Evolutionary conservation across 2,113 vertebrate species (phyloP).

Genomic region (Aptenodytes forsteri): DNA sequence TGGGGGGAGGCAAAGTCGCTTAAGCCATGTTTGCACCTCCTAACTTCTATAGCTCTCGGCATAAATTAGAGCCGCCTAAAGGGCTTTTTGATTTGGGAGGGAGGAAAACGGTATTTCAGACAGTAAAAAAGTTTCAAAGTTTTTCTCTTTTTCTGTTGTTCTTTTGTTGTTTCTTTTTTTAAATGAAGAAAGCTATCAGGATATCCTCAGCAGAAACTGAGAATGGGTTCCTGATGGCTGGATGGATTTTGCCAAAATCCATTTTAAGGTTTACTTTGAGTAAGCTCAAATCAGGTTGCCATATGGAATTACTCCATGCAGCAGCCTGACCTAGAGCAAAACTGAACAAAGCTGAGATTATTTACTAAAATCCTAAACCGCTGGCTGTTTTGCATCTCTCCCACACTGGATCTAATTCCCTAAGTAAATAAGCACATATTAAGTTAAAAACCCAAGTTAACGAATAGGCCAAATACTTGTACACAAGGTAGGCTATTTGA

Average conservation of each 20-base stretch:
- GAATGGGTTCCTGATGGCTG: slow-evolving; percentile 73
- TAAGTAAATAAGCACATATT: slow-evolving; percentile 60
- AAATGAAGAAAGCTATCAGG: slow-evolving; percentile 62
- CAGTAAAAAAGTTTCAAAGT: neutral
- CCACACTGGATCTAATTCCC: slow-evolving; percentile 65
- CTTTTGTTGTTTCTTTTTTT: neutral
- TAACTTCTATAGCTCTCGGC: neutral
- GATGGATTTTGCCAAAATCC: slow-evolving; percentile 67
- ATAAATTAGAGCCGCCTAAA: neutral
- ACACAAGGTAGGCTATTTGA: neutral
- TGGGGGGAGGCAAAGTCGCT: rapidly evolving
- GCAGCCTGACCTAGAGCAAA: slow-evolving; percentile 69
- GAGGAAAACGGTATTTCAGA: neutral
- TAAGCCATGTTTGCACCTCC: neutral
- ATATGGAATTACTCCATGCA: slow-evolving; percentile 74
- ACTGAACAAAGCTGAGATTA: slow-evolving; percentile 69
- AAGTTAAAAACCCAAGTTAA: slow-evolving; percentile 56
- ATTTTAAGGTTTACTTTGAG: slow-evolving; percentile 66
- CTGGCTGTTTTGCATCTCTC: slow-evolving; percentile 64
- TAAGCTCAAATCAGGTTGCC: slow-evolving; percentile 61
- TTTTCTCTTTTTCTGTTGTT: neutral
- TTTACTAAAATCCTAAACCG: slow-evolving; percentile 62
- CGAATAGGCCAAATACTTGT: slow-evolving; percentile 2
- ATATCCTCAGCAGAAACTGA: slow-evolving; percentile 68
- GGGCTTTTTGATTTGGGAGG: neutral